Evolutionary conservation across 2,113 vertebrate genomes (phyloP).

Genomic region (Osmerus eperlanus): DNA sequence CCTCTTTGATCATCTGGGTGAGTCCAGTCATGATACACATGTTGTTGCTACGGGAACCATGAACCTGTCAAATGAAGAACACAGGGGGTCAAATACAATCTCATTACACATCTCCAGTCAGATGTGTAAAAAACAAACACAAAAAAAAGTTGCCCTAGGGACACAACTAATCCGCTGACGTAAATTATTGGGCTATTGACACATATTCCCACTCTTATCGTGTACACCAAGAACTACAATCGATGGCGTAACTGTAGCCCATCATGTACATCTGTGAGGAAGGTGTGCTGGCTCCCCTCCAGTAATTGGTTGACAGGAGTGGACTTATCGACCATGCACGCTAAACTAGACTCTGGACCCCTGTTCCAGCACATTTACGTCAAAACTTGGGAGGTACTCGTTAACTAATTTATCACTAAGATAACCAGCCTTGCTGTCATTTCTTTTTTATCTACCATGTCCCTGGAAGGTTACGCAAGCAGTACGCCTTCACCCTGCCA

Average conservation of each 20-base stretch:
- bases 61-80: constrained; percentile 75
- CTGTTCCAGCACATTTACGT: neutral
- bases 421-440: constrained; percentile 26
- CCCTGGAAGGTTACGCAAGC: neutral
- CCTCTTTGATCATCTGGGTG: constrained; percentile 91
- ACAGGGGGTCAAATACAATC: neutral
- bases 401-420: constrained; percentile 41
- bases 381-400: constrained; percentile 32
- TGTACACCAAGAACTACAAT: neutral
- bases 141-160: neutral
- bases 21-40: constrained; percentile 90
- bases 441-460: neutral
- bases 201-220: constrained; percentile 7
- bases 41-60: constrained; percentile 88
- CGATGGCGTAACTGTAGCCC: neutral
- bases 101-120: neutral
- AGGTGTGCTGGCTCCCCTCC: neutral
- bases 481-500: neutral
- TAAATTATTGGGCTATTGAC: constrained; percentile 7
- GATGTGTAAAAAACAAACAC: neutral
- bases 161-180: constrained; percentile 22
- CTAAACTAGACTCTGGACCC: constrained; percentile 20
- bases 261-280: neutral
- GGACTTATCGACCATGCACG: neutral
- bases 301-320: constrained; percentile 26